Base-by-base conservation (phyloP, 2,888 invertebrate genomes). In the Caenorhabditis sulstoni region DNA sequence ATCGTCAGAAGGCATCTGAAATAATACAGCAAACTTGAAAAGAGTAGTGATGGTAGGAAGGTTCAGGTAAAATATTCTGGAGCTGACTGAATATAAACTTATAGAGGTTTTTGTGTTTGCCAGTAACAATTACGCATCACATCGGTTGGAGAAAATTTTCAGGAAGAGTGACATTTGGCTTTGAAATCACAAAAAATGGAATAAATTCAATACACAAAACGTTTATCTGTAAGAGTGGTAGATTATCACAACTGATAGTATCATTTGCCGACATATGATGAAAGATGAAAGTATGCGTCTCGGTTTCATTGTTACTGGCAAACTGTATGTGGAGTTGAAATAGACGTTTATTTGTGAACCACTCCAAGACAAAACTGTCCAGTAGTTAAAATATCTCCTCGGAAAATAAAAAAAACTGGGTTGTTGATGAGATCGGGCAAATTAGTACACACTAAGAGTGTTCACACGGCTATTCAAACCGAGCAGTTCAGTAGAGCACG, bases 191-290 rank as follows among this genome's bases (percentile, higher is more conserved):
- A 47, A 47, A 47, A 14, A 47, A 29, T 29, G 29, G 7, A 29
- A 7, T 47, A 16, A 1, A 18, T 8, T 47, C 18, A 49, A 18
- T 20, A 20, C 20, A 22, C 14, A 44, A 44, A 44, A 44, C n/a
- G 44, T 14, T 47, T 47, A 11, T 16, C 8, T 18, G 8, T 47
- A 47, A n/a, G 16, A 65, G 41, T 44, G n/a, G 20, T 22, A 4
- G 49, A 57, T 73, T 44, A 49, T 41, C 22, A 41, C 49, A 52
- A 64, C 58, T 65, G 73, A 73, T 64, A 73, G 64, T 64, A 50
- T 73, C 73, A 73, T 73, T 73, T 52, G 35, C 73, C 73, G 64
- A 64, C 73, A 73, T 73, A 73, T 73, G 73, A 73, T 65, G 73
- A 44, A 73, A 73, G 41, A 64, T 37, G 44, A 53, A 62, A 49